Percentiles rank a stretch among this genome's conserved stretches.
Conservation (phyloP, 2,797 vertebrate genomes). For the Halcyon chelicuti region DNA sequence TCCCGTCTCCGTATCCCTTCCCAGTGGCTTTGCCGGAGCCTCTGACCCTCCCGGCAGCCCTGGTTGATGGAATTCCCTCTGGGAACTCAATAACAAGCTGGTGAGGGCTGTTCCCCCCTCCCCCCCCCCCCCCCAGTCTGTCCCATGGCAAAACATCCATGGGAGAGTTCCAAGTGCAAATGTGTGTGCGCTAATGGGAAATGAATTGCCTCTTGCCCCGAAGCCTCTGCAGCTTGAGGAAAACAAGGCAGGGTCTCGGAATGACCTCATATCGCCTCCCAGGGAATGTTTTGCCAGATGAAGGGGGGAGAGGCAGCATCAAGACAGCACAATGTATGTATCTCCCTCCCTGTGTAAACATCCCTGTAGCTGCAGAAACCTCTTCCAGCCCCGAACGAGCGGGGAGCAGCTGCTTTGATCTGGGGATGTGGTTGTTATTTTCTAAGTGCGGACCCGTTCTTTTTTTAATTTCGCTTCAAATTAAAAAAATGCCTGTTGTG, state of each 20-base stretch:
- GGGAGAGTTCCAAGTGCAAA: conserved; percentile 43
- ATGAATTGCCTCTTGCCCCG: conserved; percentile 53
- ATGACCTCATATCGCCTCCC: conserved; percentile 65
- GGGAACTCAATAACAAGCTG: background rate
- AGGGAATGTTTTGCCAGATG: conserved; percentile 69
- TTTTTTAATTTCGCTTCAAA: conserved; percentile 70
- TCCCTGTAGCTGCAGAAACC: conserved; percentile 66
- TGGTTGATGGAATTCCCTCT: background rate
- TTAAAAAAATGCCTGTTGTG: conserved; percentile 70
- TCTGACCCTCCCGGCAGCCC: background rate
- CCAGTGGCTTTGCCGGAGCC: background rate
- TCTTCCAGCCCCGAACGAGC: conserved; percentile 62
- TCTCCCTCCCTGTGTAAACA: conserved; percentile 71
- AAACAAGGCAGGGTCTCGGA: conserved; percentile 56
- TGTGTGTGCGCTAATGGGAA: conserved; percentile 64
- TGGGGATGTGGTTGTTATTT: conserved; percentile 69
- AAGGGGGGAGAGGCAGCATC: conserved; percentile 60
- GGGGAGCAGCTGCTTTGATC: conserved; percentile 69
- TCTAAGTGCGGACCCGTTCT: conserved; percentile 46
- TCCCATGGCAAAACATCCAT: background rate
- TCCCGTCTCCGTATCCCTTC: background rate
- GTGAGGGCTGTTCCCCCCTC: background rate
- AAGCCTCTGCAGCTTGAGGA: conserved; percentile 60
- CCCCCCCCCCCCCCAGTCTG: background rate
- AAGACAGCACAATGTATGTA: conserved; percentile 60